Evolutionary conservation across 2,113 vertebrate species (phyloP).

Genomic region (Heterotis niloticus): DNA sequence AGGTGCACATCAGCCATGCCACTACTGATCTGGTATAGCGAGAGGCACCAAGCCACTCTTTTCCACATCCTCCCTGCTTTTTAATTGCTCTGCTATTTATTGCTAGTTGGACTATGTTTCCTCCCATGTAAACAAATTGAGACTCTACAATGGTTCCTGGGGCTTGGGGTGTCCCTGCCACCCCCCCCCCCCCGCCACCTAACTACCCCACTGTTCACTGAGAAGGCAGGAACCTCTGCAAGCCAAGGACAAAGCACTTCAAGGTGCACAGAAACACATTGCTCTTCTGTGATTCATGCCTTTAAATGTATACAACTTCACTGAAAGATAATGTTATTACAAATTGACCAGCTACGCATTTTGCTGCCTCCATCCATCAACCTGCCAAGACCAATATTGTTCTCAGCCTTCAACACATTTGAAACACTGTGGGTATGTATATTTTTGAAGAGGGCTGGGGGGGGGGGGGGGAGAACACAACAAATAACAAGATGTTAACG

Average conservation of each 20-base stretch:
- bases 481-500: slow-evolving; percentile 6
- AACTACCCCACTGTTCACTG: background rate
- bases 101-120: slow-evolving; percentile 28
- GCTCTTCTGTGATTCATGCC: slow-evolving; percentile 27
- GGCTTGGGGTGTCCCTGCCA: slow-evolving; percentile 7
- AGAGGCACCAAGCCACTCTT: background rate
- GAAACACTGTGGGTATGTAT: slow-evolving; percentile 17
- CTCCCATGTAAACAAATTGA: slow-evolving; percentile 13
- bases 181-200: background rate
- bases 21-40: background rate
- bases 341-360: slow-evolving; percentile 41
- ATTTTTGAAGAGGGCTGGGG: slow-evolving; percentile 25
- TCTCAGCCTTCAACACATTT: slow-evolving; percentile 21
- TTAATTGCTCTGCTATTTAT: slow-evolving; percentile 22
- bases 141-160: slow-evolving; percentile 11
- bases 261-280: background rate
- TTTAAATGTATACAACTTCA: slow-evolving; percentile 34
- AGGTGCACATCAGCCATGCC: background rate
- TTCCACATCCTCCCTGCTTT: background rate
- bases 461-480: background rate
- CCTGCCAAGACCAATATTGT: slow-evolving; percentile 44
- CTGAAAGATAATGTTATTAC: slow-evolving; percentile 48
- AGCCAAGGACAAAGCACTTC: background rate
- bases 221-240: background rate
- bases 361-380: slow-evolving; percentile 49